Evolutionary conservation across 2,113 vertebrate species (phyloP).

Genomic region (Heterotis niloticus): DNA sequence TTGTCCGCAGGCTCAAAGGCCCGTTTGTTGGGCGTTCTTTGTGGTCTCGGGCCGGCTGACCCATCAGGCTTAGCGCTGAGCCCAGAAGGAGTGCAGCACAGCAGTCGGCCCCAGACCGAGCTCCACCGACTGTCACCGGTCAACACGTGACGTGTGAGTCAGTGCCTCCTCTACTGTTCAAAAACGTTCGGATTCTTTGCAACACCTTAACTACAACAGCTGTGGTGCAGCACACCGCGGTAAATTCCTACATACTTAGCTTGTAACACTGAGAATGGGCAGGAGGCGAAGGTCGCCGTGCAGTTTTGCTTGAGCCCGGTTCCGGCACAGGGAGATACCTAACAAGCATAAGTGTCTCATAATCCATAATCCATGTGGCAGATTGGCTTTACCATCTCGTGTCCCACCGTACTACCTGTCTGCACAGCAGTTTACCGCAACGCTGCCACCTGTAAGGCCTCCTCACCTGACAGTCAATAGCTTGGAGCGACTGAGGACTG

Average conservation of each 20-base stretch:
- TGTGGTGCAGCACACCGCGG: neutral
- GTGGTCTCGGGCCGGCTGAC: slow-evolving; percentile 2
- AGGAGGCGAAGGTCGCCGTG: too few species aligned
- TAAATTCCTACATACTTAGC: neutral
- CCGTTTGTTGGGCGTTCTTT: slow-evolving; percentile 20
- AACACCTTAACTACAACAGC: too few species aligned
- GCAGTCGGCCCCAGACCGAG: neutral
- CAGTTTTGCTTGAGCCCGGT: neutral
- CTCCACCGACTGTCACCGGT: neutral
- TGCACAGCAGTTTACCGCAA: neutral
- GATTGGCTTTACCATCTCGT: neutral
- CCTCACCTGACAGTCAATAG: neutral
- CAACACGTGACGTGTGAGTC: neutral
- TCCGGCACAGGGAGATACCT: slow-evolving; percentile 6
- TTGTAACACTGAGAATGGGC: neutral
- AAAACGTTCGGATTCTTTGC: neutral
- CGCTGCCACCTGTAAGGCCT: neutral
- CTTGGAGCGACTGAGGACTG: neutral
- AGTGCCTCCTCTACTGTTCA: neutral
- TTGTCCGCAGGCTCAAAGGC: slow-evolving; percentile 20
- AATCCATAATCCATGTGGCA: neutral
- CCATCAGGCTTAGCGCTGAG: neutral
- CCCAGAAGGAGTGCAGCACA: neutral
- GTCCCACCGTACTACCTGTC: slow-evolving; percentile 2
- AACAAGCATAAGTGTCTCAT: slow-evolving; percentile 26